Evolutionary conservation across 1,140 invertebrate species (phyloP), one percentile per base, ranked within the genome.

Genomic region (Brachionus calyciflorus): DNA sequence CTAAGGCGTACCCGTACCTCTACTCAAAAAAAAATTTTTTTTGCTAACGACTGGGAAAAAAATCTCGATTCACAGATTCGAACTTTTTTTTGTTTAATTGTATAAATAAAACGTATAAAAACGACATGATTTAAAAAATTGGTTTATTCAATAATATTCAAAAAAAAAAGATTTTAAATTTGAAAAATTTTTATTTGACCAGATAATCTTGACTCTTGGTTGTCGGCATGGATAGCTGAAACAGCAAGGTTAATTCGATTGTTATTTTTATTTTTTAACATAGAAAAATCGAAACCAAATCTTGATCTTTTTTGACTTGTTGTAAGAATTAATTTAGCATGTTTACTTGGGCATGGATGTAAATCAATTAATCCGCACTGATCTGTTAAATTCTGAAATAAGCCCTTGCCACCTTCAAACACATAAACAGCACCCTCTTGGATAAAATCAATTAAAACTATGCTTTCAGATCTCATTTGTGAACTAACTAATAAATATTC

Each of bases 401-500:
- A 21, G 2, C 3, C 3, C 12, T 30, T 37, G 7, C 69, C 69
- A 33, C 69, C 69, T 17, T 73, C 46, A 17, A 73, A 73, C 14
- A 33, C n/a, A 55, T 51, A 73, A 12, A 73, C 19, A 3, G 51
- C n/a, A 24, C 69, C 69, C 24, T 73, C 69, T 73, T 73, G 69
- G 19, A 49, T 55, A 0, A 51, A 24, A 14, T 73, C 69, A 21
- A 55, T 51, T 51, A 40, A 17, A 41, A 30, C 9, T 28, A 73
- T 28, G 41, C 14, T 73, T 19, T 76, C 55, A 7, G 81, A 81
- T 5, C 80, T 40, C 1, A 78, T 73, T 46, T 80, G 80, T 37
- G 79, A 77, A 14, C 79, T 77, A 55, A 82, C 77, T 9, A 82
- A 76, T 12, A 82, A 77, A 65, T 81, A 79, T 73, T 81, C 80